phyloP scores from a whole-genome alignment of 2,797 vertebrate species.

The Eremophila alpestris region DNA sequence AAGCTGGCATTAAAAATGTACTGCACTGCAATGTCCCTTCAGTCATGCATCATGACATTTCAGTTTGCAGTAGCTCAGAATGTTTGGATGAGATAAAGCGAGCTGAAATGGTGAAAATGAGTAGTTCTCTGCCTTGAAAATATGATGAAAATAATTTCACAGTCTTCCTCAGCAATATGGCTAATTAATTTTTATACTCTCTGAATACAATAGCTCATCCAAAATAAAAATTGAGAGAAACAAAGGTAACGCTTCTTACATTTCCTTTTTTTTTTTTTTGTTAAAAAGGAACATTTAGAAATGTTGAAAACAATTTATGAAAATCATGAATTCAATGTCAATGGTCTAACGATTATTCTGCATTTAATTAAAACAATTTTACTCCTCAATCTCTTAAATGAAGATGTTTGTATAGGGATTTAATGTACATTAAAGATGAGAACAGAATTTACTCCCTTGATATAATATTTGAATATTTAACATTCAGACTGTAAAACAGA shows the following conservation, averaged over 20 bases:
- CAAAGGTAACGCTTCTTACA: neutral
- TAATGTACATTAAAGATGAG: accelerated
- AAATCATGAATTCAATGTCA: neutral
- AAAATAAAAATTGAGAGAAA: neutral
- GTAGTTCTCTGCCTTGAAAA: neutral
- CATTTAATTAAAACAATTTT: neutral
- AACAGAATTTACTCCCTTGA: neutral
- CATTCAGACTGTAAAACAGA: neutral
- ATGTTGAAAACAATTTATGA: neutral
- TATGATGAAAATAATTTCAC: neutral
- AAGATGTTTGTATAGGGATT: neutral
- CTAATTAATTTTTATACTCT: neutral
- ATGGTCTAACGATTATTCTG: neutral
- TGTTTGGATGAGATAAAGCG: neutral
- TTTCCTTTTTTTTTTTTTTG: neutral
- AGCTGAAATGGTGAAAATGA: neutral
- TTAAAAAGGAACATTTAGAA: neutral
- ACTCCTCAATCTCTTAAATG: neutral
- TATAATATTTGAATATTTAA: neutral
- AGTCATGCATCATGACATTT: neutral
- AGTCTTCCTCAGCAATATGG: neutral
- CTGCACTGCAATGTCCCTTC: neutral
- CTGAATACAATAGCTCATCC: neutral
- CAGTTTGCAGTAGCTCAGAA: neutral
- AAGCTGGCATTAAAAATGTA: neutral